Evolutionary conservation across 2,888 invertebrate species (phyloP), one percentile per base, ranked within the genome.

Genomic region (Vanessa cardui): DNA sequence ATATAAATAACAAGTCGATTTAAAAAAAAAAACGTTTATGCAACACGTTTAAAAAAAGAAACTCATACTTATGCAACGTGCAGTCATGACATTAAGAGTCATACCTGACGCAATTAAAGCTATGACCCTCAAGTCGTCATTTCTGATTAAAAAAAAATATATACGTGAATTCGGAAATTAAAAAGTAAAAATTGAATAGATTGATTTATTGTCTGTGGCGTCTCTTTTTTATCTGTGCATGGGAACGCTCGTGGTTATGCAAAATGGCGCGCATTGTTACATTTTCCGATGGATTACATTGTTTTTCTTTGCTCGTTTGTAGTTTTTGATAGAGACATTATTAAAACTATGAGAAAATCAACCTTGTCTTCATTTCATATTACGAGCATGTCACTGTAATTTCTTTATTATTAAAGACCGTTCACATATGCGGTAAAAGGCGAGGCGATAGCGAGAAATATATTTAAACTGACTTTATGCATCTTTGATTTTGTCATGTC

Each of bases 251-350:
- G 21, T 21, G 21, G 62, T 21, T 58, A 63, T 58, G 52, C 62
- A 66, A 62, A 56, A 52, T 63, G 63, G 63, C 63, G 62, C 39
- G 16, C 62, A 66, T 66, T 66, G 67, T 63, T 49, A 64, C 54
- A 54, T 54, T 31, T 54, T 54, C 54, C 54, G 54, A 31, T n/a
- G 26, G 31, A 61, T 70, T 44, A 52, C 67, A 67, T 62, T 71
- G 63, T 68, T 61, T 62, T 71, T 6, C 33, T 49, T 58, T 39
- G 6, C 49, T 58, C 20, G 12, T 61, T 66, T 61, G 54, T 61
- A 15, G 66, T 66, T 66, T 61, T 60, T 60, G 52, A 71, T 71
- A 65, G 63, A 68, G 71, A 66, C 71, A 68, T 71, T 63, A 66
- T 44, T 20, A 39, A 9, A 46, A 50, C 54, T 56, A 66, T 68